Evolutionary conservation across 2,113 vertebrate genomes (phyloP), one percentile per base, ranked within the genome.

Genomic region (Heterochromis multidens): DNA sequence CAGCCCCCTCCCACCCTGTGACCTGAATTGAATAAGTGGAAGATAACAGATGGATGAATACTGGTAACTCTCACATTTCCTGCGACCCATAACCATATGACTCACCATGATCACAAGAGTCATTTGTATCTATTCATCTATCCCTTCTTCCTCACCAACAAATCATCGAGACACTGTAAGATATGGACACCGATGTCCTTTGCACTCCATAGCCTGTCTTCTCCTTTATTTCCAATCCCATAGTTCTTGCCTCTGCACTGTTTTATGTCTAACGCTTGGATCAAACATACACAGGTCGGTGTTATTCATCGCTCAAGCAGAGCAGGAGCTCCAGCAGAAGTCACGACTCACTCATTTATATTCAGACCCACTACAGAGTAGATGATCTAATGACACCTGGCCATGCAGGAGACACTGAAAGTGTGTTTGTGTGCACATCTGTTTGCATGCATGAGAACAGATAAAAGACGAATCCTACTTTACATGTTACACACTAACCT

Each of bases 321-420:
- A 78, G 65, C 57, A 31, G 89, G 74, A 82, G 80, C 79, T 82
- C 17, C 35, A 72, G 60, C 54, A 46, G 76, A 84, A 93, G 91
- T 95, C 94, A 95, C 93, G 93, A 94, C 94, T 89, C 84, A 58
- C 88, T 93, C 83, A 93, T 94, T 94, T 80, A 93, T 93, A 94
- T 95, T 92, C 93, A 94, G 85, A 79, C 8, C 88, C 89, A 87
- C 92, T 91, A 78, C 83, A 89, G 33, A 79, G 88, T 79, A 82
- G 77, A 87, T 76, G 8, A 80, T 70, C 86, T 91, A 88, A 93
- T 85, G 88, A 88, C 88, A 91, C 91, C 91, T 90, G 88, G 86
- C 17, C 85, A 67, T 54, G 29, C 85, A 57, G 72, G 78, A 88
- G 84, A 80, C 86, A 78, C 57, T 79, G 46, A 54, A 40, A 2